Conservation (phyloP, 2,113 vertebrate genomes). For the Setophaga coronata region DNA sequence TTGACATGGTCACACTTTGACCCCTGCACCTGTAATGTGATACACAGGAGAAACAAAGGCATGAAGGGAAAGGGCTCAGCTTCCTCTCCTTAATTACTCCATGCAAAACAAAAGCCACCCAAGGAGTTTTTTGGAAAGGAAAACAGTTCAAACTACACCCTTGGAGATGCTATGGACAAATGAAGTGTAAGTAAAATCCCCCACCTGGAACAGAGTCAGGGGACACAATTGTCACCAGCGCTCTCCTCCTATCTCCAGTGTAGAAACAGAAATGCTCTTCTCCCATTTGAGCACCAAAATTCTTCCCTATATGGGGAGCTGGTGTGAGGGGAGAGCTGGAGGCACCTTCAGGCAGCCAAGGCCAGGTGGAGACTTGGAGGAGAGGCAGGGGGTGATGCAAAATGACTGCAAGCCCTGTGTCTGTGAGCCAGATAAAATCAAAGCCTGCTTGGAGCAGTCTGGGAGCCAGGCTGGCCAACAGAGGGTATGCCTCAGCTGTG, state of each 20-base stretch:
- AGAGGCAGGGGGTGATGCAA: neutral
- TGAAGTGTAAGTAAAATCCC: neutral
- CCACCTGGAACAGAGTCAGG: neutral
- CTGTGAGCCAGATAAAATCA: neutral
- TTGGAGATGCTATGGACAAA: neutral
- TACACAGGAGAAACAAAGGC: slow-evolving; percentile 42
- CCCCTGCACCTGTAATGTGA: slow-evolving; percentile 43
- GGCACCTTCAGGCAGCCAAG: neutral
- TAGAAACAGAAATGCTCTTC: neutral
- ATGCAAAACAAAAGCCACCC: slow-evolving; percentile 5
- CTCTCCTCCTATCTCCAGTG: rapidly evolving
- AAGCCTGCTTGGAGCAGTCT: neutral
- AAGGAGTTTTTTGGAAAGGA: neutral
- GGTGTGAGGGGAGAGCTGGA: neutral
- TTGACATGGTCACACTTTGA: neutral
- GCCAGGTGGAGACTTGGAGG: neutral
- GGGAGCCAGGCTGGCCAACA: neutral
- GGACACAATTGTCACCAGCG: neutral
- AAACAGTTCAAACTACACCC: neutral
- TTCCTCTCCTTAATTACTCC: slow-evolving; percentile 53
- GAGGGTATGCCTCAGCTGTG: neutral
- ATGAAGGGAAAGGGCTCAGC: slow-evolving; percentile 47
- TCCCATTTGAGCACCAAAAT: neutral
- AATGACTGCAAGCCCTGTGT: rapidly evolving
- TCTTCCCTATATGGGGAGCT: neutral